Evolutionary conservation across 2,888 invertebrate species (phyloP), one percentile per base, ranked within the genome.

Genomic region (Drosophila demipolita): DNA sequence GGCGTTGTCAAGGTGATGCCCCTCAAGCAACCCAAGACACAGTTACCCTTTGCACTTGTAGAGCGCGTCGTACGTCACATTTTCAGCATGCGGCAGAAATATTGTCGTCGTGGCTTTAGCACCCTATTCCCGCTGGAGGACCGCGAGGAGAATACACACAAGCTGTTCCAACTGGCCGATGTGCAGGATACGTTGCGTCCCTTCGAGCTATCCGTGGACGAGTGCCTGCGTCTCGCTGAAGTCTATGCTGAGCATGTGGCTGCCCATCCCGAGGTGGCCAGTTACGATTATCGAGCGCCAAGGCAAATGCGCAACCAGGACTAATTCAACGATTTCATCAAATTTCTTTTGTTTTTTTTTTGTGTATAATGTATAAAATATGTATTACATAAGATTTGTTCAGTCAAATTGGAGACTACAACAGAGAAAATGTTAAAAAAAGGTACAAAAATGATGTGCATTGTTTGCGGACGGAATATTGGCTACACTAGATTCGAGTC

Each of bases 1-100:
- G 98, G 98, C 20, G 97, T 99, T 1, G 98, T 99, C 0, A 96
- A 96, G 55, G 94, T 99, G 55, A 95, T 95, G 20, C 99, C 99
- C 1, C 93, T 96, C 11, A 95, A 95, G 80, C 92, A 94, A 54
- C 99, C 99, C 0, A 93, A 95, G 57, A 96, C 97, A 17, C 91
- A 94, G 67, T 94, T 97, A 42, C 96, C 98, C 0, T 99, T 99
- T 91, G 94, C 95, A 82, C 91, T 97, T 69, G 96, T 99, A 20
- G 98, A 99, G 91, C 99, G 98, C 94, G 96, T 99, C 12, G 94
- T 96, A 0, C 94, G 98, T 0, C 96, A 96, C 85, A 94, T 98
- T 76, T 99, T 99, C 93, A 96, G 96, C 83, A 97, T 96, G 95
- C 95, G 98, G 35, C 97, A 97, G 91, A 99, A 99, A 92, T 96